Evolutionary conservation across 2,888 invertebrate species (phyloP), one percentile per base, ranked within the genome.

Genomic region (Caenorhabditis sp.): DNA sequence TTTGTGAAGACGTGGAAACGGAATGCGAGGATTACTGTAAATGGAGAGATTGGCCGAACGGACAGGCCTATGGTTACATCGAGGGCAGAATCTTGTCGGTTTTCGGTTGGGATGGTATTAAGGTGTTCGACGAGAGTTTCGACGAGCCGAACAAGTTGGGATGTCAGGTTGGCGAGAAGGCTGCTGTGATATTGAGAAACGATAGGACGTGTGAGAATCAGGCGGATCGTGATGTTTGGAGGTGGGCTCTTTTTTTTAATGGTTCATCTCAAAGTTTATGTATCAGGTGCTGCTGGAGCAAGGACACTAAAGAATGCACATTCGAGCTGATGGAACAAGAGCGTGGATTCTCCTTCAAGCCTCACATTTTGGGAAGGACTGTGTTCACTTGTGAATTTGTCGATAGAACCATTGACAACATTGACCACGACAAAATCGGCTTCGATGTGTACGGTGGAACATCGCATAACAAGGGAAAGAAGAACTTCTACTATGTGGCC

Each of bases 371-470:
- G 16, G 69, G 64, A 31, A 61, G 24, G 14, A 84, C 84, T 8
- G 47, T 84, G 0, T 84, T 84, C 35, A 49, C 35, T 38, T 79
- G 79, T 26, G 80, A 84, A n/a, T 75, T 84, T 35, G 28, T 63
- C 1, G 80, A 75, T 24, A 59, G 35, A 35, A 41, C 51, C 10
- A 10, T 14, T 5, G 44, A 44, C n/a, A 16, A 7, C 2, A 3
- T 44, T 19, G 72, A 68, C 0, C n/a, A n/a, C n/a, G 70, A 75
- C 47, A 84, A 80, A 56, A n/a, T 84, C 19, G 80, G 84, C 10
- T 80, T 84, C 24, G 84, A 80, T 69, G 84, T 84, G 14, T 83
- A 79, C 26, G 84, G 84, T 51, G 80, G 80, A 16, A 84, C 70
- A 24, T 79, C 79, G n/a, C 61, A 80, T n/a, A 75, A 80, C 24